phyloP scores from a whole-genome alignment of 2,797 vertebrate species.

The Oreochromis mossambicus region DNA sequence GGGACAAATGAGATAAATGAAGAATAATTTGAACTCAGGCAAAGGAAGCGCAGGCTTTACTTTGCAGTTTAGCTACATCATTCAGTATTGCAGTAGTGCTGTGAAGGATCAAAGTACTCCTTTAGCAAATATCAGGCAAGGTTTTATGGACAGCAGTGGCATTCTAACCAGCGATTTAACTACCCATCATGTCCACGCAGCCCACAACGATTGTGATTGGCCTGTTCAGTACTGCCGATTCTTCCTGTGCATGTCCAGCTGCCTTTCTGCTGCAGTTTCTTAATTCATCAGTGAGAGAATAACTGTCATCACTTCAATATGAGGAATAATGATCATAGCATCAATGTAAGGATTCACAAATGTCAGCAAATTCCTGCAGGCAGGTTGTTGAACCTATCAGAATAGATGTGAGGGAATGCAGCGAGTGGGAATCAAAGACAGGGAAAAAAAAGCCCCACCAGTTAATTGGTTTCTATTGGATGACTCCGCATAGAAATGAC shows the following conservation, averaged over 20 bases:
- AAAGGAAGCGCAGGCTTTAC: neutral
- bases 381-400: neutral
- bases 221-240: neutral
- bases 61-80: neutral
- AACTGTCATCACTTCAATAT: neutral
- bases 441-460: neutral
- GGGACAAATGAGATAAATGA: neutral
- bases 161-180: neutral
- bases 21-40: neutral
- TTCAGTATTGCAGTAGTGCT: neutral
- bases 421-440: neutral
- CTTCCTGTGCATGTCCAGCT: neutral
- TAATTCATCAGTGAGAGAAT: neutral
- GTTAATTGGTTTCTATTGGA: neutral
- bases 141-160: neutral
- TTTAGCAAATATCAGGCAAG: neutral
- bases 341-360: neutral
- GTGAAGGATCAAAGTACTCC: neutral
- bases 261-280: neutral
- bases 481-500: neutral
- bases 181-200: neutral
- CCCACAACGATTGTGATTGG: neutral
- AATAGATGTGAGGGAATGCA: neutral
- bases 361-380: neutral
- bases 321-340: neutral